These are phyloP conservation scores for Smittia sp. DNA, from an alignment of 2,888 invertebrate species.

Conservation along the genomic window DNA sequence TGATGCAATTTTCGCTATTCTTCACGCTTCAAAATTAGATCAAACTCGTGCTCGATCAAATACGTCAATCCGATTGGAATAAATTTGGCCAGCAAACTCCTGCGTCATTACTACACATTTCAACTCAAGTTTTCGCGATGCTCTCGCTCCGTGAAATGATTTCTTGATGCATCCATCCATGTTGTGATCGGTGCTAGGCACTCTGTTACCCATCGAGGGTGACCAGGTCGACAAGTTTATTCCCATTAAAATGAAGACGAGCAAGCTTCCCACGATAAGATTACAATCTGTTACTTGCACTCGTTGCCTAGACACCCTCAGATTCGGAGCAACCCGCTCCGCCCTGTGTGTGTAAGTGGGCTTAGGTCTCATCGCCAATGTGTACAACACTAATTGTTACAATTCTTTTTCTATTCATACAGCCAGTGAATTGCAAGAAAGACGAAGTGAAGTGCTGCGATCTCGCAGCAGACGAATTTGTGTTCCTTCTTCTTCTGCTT, in stretches of 20 bases:
- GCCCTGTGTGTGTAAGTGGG: background rate
- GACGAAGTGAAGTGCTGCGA: conserved; percentile 10
- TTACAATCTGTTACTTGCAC: background rate
- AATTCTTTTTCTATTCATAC: conserved; percentile 21
- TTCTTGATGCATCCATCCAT: background rate
- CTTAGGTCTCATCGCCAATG: background rate
- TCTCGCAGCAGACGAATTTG: conserved; percentile 4
- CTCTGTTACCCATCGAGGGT: background rate
- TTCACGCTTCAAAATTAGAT: too few relatives aligned
- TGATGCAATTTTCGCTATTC: too few relatives aligned
- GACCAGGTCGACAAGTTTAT: background rate
- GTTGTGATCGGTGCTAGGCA: background rate
- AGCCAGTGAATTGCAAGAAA: background rate
- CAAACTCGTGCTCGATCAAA: too few relatives aligned
- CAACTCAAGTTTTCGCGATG: background rate
- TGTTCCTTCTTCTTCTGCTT: conserved; percentile 36
- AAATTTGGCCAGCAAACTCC: too few relatives aligned
- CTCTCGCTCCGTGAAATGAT: background rate
- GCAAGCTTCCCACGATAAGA: too few relatives aligned
- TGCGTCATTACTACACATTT: background rate
- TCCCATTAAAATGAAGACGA: too few relatives aligned
- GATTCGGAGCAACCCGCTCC: too few relatives aligned
- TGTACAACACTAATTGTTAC: conserved; percentile 37
- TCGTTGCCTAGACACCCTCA: background rate
- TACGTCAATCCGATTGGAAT: too few relatives aligned